phyloP scores from a whole-genome alignment of 1,140 invertebrate genomes.

The Drosophila azteca region DNA sequence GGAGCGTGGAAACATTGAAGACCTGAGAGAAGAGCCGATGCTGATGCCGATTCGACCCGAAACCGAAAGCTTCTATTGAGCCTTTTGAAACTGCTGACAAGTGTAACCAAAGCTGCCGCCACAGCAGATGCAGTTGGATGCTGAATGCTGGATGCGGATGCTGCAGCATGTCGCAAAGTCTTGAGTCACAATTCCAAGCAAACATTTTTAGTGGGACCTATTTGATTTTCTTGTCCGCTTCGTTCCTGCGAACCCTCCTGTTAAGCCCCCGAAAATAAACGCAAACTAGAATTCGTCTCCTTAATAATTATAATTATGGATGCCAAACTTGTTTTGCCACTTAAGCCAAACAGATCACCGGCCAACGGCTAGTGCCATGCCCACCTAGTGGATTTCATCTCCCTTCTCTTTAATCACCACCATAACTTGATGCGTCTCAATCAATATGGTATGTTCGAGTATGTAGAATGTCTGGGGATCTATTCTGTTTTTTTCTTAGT shows the following conservation, averaged over 20 bases:
- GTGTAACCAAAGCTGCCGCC: conserved; percentile 43
- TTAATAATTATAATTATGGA: conserved; percentile 18
- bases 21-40: too few relatives aligned
- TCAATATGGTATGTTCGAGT: conserved; percentile 2
- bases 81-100: conserved; percentile 28
- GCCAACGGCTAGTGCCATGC: too few relatives aligned
- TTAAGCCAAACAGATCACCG: conserved; percentile 3
- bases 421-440: conserved; percentile 30
- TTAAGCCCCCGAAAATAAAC: background rate
- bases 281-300: conserved; percentile 23
- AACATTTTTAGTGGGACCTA: conserved; percentile 59
- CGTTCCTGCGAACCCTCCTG: background rate
- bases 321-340: conserved; percentile 52
- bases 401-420: conserved; percentile 7
- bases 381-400: too few relatives aligned
- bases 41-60: too few relatives aligned
- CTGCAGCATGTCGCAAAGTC: conserved; percentile 52
- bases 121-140: conserved; percentile 25
- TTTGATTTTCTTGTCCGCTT: conserved; percentile 31
- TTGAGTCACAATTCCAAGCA: conserved; percentile 43
- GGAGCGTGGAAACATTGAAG: background rate
- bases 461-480: conserved; percentile 19
- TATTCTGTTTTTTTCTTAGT: conserved; percentile 25
- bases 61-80: conserved; percentile 27
- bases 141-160: conserved; percentile 42